Base-by-base conservation (phyloP, 2,888 invertebrate genomes). In the Lypha dubia region DNA sequence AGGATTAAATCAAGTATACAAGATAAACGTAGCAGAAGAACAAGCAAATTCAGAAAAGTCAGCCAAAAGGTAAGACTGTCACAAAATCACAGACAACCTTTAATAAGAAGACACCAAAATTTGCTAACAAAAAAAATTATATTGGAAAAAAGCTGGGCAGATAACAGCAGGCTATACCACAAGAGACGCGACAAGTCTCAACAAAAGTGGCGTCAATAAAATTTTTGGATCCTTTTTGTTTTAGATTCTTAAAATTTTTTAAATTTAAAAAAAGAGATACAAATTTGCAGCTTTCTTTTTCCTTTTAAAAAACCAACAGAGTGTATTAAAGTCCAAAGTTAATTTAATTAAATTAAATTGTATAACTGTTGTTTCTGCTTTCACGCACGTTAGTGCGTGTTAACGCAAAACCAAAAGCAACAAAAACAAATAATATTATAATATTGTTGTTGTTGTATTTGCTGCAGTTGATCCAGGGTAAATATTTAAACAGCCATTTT, bases 401-500 rank as follows among this genome's bases (percentile, higher is more conserved):
- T 71, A 15, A 65, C 8, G 28, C 28, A 15, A 13, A 28, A 28
- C 2, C 3, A 1, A 38, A 38, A 71, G 41, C 60, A 75, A 62
- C 32, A 85, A 63, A 51, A 58, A 67, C 20, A 13, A 22, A 32
- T 22, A 8, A 32, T 24, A n/a, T 7, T n/a, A 17, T 38, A 20
- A 13, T 20, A 6, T 11, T 62, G 35, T 51, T 35, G 24, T 3
- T 49, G 24, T 51, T 35, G 58, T 32, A 28, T 22, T 13, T 51
- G 22, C 13, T 53, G 60, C 20, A 46, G 77, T 84, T 76, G 73
- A 82, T 81, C 81, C 81, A 51, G 75, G 77, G 49, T 62, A 90
- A 91, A 89, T 91, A 88, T 91, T 91, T 90, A 88, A 84, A 89
- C 90, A 91, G 92, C 91, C 91, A 91, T 91, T 91, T 91, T 91